Conservation (phyloP, 2,797 vertebrate species). For the Xenops minutus region DNA sequence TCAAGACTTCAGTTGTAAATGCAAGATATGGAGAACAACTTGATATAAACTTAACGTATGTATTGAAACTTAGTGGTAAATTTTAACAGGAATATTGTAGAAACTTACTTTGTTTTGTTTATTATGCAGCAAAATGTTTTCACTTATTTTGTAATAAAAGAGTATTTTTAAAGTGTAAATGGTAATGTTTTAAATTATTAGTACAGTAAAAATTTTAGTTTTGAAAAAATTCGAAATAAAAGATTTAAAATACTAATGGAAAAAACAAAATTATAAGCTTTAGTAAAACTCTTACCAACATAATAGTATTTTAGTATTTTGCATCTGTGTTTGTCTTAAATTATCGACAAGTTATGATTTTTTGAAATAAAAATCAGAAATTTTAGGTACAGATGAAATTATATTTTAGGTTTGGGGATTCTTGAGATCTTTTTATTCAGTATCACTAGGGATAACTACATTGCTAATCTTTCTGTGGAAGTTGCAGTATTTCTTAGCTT, state of each 20-base stretch:
- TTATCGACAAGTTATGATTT: not conserved
- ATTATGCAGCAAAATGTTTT: not conserved
- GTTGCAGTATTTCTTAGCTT: not conserved
- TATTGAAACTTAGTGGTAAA: not conserved
- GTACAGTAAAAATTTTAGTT: not conserved
- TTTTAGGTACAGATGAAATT: not conserved
- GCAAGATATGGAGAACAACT: not conserved
- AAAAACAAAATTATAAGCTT: not conserved
- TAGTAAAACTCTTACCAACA: not conserved
- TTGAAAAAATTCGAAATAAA: not conserved
- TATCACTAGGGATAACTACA: not conserved
- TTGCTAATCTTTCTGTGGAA: not conserved
- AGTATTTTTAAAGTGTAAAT: not conserved
- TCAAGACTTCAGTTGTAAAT: not conserved
- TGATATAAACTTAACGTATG: not conserved
- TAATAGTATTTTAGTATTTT: not conserved
- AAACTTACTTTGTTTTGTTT: not conserved
- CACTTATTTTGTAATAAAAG: not conserved
- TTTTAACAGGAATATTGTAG: not conserved
- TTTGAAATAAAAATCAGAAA: not conserved
- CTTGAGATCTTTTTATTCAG: fast-evolving
- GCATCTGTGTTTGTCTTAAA: not conserved
- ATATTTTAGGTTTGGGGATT: not conserved
- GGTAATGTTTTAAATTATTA: not conserved
- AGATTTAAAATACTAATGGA: not conserved